phyloP scores from a whole-genome alignment of 1,140 invertebrate genomes.

The Heterodera carotae region DNA sequence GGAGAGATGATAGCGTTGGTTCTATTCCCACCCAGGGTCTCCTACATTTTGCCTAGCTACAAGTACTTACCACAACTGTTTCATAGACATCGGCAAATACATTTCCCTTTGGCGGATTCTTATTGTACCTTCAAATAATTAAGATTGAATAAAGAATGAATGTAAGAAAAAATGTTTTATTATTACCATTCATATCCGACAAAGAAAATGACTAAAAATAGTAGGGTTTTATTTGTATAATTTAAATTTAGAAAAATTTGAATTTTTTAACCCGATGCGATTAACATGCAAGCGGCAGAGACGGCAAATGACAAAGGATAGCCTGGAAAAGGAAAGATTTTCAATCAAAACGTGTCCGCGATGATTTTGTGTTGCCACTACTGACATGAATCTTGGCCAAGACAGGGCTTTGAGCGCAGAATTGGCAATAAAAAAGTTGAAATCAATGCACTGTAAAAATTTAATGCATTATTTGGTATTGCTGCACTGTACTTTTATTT shows the following conservation, averaged over 20 bases:
- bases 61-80: constrained; percentile 37
- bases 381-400: constrained; percentile 71
- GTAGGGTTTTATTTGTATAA: not conserved
- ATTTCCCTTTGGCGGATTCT: constrained; percentile 45
- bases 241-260: constrained; percentile 20
- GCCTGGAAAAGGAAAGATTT: constrained; percentile 70
- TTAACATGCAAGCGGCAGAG: constrained; percentile 81
- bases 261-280: constrained; percentile 71
- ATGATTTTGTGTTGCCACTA: too few relatives aligned
- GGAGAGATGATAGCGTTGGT: too few relatives aligned
- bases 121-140: constrained; percentile 64
- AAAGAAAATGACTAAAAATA: constrained; percentile 69
- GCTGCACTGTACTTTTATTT: too few relatives aligned
- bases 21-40: too few relatives aligned
- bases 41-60: too few relatives aligned
- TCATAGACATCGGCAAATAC: constrained; percentile 45
- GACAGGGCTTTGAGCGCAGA: constrained; percentile 76
- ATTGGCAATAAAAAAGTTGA: constrained; percentile 29
- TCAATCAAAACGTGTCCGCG: too few relatives aligned
- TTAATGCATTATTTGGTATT: too few relatives aligned
- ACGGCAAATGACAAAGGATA: constrained; percentile 89
- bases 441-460: constrained; percentile 21
- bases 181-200: constrained; percentile 76
- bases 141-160: not conserved
- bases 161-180: not conserved